Base-by-base conservation (phyloP, 2,113 vertebrate species). In the Cyprinodon variegatus region DNA sequence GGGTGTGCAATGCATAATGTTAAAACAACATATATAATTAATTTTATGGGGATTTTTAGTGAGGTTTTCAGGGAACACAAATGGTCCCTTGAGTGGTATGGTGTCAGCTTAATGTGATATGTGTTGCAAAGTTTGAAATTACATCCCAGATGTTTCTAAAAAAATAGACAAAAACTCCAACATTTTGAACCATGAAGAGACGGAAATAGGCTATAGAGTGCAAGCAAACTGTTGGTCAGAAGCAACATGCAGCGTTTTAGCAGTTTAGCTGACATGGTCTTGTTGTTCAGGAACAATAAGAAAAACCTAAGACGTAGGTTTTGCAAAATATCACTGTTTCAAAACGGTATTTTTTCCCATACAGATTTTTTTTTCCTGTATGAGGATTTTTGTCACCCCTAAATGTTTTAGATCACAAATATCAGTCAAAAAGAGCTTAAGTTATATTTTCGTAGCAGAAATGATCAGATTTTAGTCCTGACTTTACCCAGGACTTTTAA, bases 1-100 rank as follows among this genome's bases (percentile, higher is more conserved):
- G 89, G 82, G 90, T 88, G 45, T 60, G 86, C 88, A 85, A n/a
- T 63, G 79, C 73, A 41, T 65, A 73, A 46, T 79, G 4, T 40
- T n/a, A 89, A 91, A 92, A 93, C 64, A 61, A 64, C n/a, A 93
- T 85, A 86, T 22, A 5, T 91, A 92, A 92, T 90, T 91, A 89
- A 88, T 89, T 94, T 93, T 89, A 41, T 45, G 79, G 90, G 88
- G 91, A 92, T 79, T 70, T 83, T 66, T 10, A 57, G 74, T 13
- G 11, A 61, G 92, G 88, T 89, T 91, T 94, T 87, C 92, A 88
- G 41, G 39, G 29, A 29, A 29, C 29, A 50, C 88, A 94, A 93
- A 93, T 79, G 83, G 83, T 91, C 88, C 65, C 83, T 81, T 83
- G 83, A 89, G 84, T 59, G 70, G 72, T 10, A 2, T 37, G 59